These are phyloP conservation scores for Caranx melampygus DNA, from an alignment of 2,113 vertebrate species.

Conservation along the genomic window DNA sequence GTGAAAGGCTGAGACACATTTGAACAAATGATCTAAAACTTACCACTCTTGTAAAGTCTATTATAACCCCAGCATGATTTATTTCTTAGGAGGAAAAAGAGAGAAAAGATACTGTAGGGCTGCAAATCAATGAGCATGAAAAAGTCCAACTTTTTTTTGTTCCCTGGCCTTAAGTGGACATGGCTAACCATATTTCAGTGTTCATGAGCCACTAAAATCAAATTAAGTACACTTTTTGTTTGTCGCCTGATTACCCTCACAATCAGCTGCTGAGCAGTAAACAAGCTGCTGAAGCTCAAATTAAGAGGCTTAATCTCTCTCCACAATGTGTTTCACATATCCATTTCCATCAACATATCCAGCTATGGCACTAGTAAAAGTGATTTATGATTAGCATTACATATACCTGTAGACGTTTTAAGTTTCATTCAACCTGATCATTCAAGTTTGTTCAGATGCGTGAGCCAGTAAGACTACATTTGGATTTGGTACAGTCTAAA, in stretches of 20 bases:
- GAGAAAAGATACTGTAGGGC: background rate
- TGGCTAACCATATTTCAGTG: background rate
- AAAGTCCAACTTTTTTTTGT: background rate
- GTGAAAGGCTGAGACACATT: too few species aligned
- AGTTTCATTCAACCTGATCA: background rate
- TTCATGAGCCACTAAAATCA: constrained; percentile 7
- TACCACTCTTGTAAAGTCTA: background rate
- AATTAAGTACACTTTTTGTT: constrained; percentile 14
- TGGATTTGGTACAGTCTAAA: too few species aligned
- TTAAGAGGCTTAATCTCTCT: constrained; percentile 1
- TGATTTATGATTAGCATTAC: constrained; percentile 17
- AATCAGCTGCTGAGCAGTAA: background rate
- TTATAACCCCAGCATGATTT: background rate
- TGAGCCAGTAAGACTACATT: too few species aligned
- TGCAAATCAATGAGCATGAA: background rate
- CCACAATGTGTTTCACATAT: background rate
- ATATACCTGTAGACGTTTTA: constrained; percentile 1
- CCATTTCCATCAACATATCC: background rate
- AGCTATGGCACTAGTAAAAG: background rate
- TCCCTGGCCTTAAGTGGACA: background rate
- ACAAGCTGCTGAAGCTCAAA: constrained; percentile 13
- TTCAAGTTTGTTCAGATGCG: too few species aligned
- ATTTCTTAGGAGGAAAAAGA: background rate
- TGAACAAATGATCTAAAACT: too few species aligned
- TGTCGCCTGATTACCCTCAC: constrained; percentile 22